Percentiles rank a stretch among this genome's conserved stretches.
phyloP scores from a whole-genome alignment of 2,888 invertebrate species.

The Caenorhabditis plicata region DNA sequence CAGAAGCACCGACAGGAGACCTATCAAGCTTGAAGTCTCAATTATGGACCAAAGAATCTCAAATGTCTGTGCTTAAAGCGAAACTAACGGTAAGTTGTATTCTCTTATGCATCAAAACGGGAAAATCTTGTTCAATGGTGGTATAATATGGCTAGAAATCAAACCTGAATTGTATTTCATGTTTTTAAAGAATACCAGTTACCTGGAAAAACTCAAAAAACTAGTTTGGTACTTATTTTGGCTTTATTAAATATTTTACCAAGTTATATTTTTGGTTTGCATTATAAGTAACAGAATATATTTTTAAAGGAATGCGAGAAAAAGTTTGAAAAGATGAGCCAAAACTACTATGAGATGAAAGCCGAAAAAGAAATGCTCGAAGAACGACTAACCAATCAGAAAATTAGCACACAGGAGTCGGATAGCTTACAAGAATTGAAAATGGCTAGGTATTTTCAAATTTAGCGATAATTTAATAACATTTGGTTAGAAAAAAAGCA shows the following conservation, averaged over 20 bases:
- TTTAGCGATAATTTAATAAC: background rate
- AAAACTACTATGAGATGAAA: constrained; percentile 45
- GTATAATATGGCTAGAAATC: too few species aligned
- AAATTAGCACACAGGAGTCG: constrained; percentile 11
- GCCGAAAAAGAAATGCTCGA: constrained; percentile 64
- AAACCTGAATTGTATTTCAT: too few species aligned
- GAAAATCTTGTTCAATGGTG: too few species aligned
- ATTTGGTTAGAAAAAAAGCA: constrained; percentile 23
- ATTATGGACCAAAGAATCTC: constrained; percentile 47
- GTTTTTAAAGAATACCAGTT: background rate
- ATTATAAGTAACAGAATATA: too few species aligned
- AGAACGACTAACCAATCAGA: constrained; percentile 31
- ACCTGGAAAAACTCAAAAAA: background rate
- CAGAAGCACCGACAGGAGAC: constrained; percentile 11
- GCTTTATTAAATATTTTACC: too few species aligned
- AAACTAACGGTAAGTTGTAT: constrained; percentile 29
- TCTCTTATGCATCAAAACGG: too few species aligned
- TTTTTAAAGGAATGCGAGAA: constrained; percentile 36
- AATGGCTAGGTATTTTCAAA: constrained; percentile 38
- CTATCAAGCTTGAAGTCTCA: constrained; percentile 36
- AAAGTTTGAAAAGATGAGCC: constrained; percentile 40
- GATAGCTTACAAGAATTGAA: constrained; percentile 40
- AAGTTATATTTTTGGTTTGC: too few species aligned
- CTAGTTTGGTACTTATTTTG: too few species aligned
- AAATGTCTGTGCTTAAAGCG: constrained; percentile 38